Conservation (phyloP, 2,797 vertebrate species). For the Vipera ursinii region DNA sequence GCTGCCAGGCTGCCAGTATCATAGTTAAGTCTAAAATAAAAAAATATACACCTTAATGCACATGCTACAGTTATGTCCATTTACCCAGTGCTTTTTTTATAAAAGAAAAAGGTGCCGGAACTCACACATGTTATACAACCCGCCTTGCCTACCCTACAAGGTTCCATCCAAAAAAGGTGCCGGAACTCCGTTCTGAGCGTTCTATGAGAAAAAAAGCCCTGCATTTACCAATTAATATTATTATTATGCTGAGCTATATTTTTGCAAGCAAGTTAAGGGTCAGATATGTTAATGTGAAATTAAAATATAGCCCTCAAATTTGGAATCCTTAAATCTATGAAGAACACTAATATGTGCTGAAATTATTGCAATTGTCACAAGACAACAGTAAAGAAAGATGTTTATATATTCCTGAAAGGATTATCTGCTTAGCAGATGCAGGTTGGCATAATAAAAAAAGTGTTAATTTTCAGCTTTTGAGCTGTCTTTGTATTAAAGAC, state of each 20-base stretch:
- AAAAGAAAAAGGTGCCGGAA: too few relatives aligned
- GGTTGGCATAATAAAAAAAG: neutral
- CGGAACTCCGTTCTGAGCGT: too few relatives aligned
- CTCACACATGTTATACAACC: too few relatives aligned
- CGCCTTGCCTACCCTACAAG: too few relatives aligned
- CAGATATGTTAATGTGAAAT: neutral
- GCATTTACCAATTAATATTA: neutral
- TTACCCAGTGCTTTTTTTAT: neutral
- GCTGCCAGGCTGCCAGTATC: neutral
- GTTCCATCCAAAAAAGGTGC: too few relatives aligned
- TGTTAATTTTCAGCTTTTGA: neutral
- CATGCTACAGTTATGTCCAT: neutral
- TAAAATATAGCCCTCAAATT: neutral
- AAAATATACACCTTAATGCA: neutral
- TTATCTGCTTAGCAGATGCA: neutral
- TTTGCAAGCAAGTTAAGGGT: neutral
- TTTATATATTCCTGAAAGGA: neutral
- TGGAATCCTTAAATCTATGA: neutral
- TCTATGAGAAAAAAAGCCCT: too few relatives aligned
- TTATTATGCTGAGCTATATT: neutral
- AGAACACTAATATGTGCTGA: neutral
- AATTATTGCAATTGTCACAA: neutral
- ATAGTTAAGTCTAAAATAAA: neutral
- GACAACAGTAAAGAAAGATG: neutral
- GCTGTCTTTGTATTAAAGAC: neutral